A percentile compares a stretch with the other conserved stretches of the same genome.
These are phyloP conservation scores for Slavum lentiscoides DNA, from an alignment of 2,888 invertebrate genomes.

Conservation along the genomic window DNA sequence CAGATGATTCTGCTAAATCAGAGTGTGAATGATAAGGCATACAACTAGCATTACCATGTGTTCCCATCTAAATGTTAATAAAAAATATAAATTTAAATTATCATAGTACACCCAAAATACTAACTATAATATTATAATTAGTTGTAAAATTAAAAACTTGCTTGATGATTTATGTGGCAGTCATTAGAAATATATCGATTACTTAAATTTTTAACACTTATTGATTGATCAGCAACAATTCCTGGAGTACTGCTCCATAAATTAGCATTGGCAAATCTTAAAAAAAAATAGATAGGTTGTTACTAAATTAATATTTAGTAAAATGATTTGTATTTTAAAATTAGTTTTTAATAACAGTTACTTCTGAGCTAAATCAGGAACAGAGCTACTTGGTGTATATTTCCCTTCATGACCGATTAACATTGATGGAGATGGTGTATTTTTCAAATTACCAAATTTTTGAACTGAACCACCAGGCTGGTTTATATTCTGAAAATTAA, in stretches of 20 bases:
- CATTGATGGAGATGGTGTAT: slow-evolving; percentile 67
- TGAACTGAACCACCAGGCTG: slow-evolving; percentile 64
- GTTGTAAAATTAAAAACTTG: slow-evolving; percentile 23
- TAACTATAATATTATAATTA: neutral
- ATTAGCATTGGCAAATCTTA: slow-evolving; percentile 40
- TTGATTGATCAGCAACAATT: slow-evolving; percentile 42
- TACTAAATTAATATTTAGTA: neutral
- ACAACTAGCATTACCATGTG: slow-evolving; percentile 23
- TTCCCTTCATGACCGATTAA: slow-evolving; percentile 80
- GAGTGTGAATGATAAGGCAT: slow-evolving; percentile 45
- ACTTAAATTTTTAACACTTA: slow-evolving; percentile 22
- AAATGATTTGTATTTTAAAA: neutral
- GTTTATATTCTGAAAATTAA: slow-evolving; percentile 56
- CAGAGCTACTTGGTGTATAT: slow-evolving; percentile 75
- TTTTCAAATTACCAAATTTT: slow-evolving; percentile 77
- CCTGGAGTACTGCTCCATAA: slow-evolving; percentile 42
- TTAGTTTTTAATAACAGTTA: slow-evolving; percentile 55
- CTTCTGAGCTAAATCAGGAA: slow-evolving; percentile 67
- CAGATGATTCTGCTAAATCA: slow-evolving; percentile 34
- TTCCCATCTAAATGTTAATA: slow-evolving; percentile 30
- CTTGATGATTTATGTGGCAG: slow-evolving; percentile 46
- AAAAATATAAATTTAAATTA: slow-evolving; percentile 3
- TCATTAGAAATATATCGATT: slow-evolving; percentile 42
- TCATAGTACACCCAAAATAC: neutral
- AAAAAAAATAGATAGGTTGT: neutral